Base-by-base conservation (phyloP, 2,113 vertebrate genomes). In the Odontophorus gujanensis region DNA sequence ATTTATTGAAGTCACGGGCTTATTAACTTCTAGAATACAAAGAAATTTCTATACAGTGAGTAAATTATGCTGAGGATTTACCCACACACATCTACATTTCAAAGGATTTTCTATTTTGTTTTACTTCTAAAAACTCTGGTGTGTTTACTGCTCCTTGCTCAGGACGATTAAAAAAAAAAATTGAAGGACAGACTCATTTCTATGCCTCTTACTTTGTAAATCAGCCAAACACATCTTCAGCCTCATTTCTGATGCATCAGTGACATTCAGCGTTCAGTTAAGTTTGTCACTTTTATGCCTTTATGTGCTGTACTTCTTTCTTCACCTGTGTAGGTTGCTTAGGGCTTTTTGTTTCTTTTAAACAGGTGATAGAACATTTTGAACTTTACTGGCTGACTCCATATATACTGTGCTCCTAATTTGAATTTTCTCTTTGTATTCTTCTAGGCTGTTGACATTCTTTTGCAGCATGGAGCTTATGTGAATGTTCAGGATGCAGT, bases 401-500 rank as follows among this genome's bases (percentile, higher is more conserved):
- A 7, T 21, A 17, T 8, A 1, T 34, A 0, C 1, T 6, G 20
- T 22, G 36, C 2, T 59, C 19, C 26, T 89, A 5, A 55, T 0
- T 18, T 32, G 30, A 5, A 7, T 24, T 45, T 43, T 6, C 18
- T 78, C 2, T 13, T 55, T 62, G 14, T 51, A 62, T 34, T 74
- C 87, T 12, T 72, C 55, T 61, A 99, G 99, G 98, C 98, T 36
- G 98, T 98, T 21, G 98, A 99, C 42, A 97, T 99, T 11, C 98
- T 99, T 8, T 94, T 99, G 73, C 99, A 99, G 90, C 99, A 99
- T 2, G 99, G 99, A 6, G 99, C 99, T 8, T 98, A 94, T 9
- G 98, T 99, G 71, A 99, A 99, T 2, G 97, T 99, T 53, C 99
- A 99, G 94, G 99, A 99, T 18, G 99, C 99, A 0, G 98, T 99